Conservation (phyloP, 1,140 invertebrate genomes). For the Hydropsyche tenuis region DNA sequence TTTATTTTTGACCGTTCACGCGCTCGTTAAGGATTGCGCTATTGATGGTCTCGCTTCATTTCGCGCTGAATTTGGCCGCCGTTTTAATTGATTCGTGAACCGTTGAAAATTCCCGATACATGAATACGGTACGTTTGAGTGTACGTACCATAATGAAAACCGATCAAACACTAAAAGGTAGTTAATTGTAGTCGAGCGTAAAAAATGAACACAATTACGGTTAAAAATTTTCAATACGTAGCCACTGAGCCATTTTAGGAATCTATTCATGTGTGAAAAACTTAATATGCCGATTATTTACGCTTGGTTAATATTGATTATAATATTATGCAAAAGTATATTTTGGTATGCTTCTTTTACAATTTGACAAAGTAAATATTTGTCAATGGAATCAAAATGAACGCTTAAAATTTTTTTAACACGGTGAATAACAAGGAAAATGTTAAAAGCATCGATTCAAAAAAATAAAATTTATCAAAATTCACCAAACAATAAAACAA, state of each 20-base stretch:
- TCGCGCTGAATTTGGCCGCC: constrained; percentile 7
- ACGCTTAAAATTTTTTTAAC: too few species aligned
- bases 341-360: too few species aligned
- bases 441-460: too few species aligned
- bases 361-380: too few species aligned
- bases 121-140: neutral
- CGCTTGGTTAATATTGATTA: too few species aligned
- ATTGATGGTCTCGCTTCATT: constrained; percentile 8
- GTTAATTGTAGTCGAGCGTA: neutral
- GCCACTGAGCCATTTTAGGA: too few species aligned
- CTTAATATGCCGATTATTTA: neutral
- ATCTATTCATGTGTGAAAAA: neutral
- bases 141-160: neutral
- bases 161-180: constrained; percentile 17
- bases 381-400: too few species aligned
- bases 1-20: too few species aligned
- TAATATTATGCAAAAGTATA: too few species aligned
- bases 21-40: neutral
- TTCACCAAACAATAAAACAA: too few species aligned
- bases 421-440: too few species aligned
- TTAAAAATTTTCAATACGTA: neutral
- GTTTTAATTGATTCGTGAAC: constrained; percentile 22
- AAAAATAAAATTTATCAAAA: too few species aligned
- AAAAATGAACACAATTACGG: constrained; percentile 1
- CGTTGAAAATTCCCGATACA: neutral